These are phyloP conservation scores for Clistopyga incitator DNA, from an alignment of 2,888 invertebrate genomes.

Conservation along the genomic window DNA sequence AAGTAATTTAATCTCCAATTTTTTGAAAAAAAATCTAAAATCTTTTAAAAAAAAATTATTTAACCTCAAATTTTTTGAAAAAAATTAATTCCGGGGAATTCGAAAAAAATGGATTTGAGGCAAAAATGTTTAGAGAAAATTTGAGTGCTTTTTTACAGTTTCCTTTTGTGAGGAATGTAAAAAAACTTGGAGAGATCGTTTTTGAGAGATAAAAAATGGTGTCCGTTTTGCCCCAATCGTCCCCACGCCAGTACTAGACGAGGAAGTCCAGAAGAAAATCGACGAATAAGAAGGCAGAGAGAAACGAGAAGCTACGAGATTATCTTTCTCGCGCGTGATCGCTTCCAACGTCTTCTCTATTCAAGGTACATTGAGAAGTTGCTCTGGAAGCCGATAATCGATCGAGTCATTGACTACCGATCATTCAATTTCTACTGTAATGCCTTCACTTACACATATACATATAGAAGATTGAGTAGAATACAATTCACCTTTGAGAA, in stretches of 20 bases:
- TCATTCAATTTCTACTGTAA: conserved; percentile 46
- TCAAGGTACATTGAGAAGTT: conserved; percentile 59
- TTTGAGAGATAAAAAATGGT: no score
- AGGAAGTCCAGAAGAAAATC: conserved; percentile 28
- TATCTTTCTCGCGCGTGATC: conserved; percentile 60
- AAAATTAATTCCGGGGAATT: no score
- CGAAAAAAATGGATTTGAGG: no score
- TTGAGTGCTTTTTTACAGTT: no score
- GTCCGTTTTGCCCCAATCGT: no score
- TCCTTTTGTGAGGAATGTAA: no score
- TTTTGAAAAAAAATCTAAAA: no score
- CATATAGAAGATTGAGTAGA: background rate
- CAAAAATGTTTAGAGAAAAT: no score
- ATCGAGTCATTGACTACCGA: conserved; percentile 63
- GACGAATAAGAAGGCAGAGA: conserved; percentile 28
- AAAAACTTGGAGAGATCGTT: no score
- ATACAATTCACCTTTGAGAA: background rate
- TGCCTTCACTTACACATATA: conserved; percentile 7
- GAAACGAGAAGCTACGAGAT: conserved; percentile 56
- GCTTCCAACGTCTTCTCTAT: conserved; percentile 48
- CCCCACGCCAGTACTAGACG: conserved; percentile 19
- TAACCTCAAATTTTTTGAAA: no score
- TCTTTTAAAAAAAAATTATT: no score
- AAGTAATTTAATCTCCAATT: no score
- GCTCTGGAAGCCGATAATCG: conserved; percentile 58